Evolutionary conservation across 2,797 vertebrate genomes (phyloP).

Genomic region (Harpagifer antarcticus): DNA sequence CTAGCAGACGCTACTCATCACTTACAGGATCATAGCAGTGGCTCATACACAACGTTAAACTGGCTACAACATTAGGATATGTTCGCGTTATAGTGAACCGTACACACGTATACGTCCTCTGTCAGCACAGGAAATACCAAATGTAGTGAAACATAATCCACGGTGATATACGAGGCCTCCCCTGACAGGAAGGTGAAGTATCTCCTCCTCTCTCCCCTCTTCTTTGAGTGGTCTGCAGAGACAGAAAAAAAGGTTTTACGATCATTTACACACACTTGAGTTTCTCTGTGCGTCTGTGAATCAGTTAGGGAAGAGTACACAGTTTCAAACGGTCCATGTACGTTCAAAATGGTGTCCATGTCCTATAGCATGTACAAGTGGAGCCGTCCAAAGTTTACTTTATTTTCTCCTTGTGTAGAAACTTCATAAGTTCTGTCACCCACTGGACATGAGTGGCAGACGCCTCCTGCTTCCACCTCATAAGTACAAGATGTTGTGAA

Average conservation of each 20-base stretch:
- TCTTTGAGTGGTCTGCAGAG: constrained; percentile 33
- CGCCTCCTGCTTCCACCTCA: too few species aligned
- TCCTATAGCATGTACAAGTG: too few species aligned
- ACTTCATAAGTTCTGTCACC: too few species aligned
- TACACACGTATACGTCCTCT: constrained; percentile 45
- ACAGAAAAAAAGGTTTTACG: constrained; percentile 27
- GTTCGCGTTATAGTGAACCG: constrained; percentile 19
- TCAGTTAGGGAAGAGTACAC: too few species aligned
- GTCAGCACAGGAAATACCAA: constrained; percentile 56
- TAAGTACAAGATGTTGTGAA: not conserved
- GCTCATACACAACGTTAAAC: constrained; percentile 36
- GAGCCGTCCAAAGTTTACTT: too few species aligned
- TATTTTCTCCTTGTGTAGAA: too few species aligned
- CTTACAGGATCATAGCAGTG: constrained; percentile 32
- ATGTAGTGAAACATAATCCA: constrained; percentile 35
- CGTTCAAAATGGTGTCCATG: too few species aligned
- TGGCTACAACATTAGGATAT: constrained; percentile 27
- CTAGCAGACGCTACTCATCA: constrained; percentile 48
- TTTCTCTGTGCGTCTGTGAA: too few species aligned
- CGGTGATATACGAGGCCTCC: constrained; percentile 31
- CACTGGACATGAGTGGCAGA: too few species aligned
- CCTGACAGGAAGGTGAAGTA: constrained; percentile 17
- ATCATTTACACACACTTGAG: constrained; percentile 5
- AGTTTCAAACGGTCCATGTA: too few species aligned
- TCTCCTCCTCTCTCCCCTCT: not conserved